Evolutionary conservation across 2,888 invertebrate genomes (phyloP), one percentile per base, ranked within the genome.

Genomic region (Bellardia bayeri): DNA sequence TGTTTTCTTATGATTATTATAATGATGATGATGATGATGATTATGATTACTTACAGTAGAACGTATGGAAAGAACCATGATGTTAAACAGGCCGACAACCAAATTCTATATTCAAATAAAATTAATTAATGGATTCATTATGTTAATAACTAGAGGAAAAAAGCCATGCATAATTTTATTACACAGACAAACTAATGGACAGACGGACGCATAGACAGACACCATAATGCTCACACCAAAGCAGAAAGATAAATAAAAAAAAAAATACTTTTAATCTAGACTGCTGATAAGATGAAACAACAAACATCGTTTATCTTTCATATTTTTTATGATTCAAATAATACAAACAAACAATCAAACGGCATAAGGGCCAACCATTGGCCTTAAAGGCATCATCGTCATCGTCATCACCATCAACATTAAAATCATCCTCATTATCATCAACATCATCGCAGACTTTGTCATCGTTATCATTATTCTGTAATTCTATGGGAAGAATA

Each of bases 81-180:
- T 51, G 75, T 16, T 16, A 16, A 14, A 71, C 45, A 54, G 54
- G n/a, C 54, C 23, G 40, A 30, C 64, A 40, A 45, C n/a, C 37
- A 33, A 80, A 80, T 71, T 82, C 58, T 66, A 49, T 82, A 87
- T 87, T 85, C 87, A 85, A 87, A 82, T 85, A 75, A 54, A 75
- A 85, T 87, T 87, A 87, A 87, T 87, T 87, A 87, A 85, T 85
- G 85, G 79, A 82, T 87, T 85, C 79, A 87, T 87, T 87, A 87
- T 87, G 87, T 87, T 87, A 87, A 87, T 85, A 87, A 69, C 14
- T 33, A 79, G 79, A 64, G 23, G 63, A 54, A 45, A 85, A 85
- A 87, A 66, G 75, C 82, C 85, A 75, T 79, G 85, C 69, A 75
- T 78, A 87, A 87, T 87, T 85, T 87, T 82, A 87, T 85, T 58